These are phyloP conservation scores for Cyphotilapia sp. DNA, from an alignment of 2,113 vertebrate genomes.

Conservation along the genomic window DNA sequence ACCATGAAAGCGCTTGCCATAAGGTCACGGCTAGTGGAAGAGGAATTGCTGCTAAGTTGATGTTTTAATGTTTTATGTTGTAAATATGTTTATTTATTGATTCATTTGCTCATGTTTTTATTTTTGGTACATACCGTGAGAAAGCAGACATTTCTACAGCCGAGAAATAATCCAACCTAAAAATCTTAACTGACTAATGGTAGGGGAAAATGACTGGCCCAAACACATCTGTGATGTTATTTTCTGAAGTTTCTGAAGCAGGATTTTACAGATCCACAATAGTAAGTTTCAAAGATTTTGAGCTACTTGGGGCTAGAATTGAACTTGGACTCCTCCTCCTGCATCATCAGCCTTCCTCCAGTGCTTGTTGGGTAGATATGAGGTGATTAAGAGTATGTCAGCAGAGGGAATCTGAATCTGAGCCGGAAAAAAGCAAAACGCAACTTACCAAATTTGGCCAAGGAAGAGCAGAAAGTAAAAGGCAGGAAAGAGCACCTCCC, in stretches of 20 bases:
- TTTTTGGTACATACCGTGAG: not conserved
- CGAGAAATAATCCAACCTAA: not conserved
- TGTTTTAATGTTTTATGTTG: not conserved
- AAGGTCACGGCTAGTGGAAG: not conserved
- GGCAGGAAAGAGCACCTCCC: constrained; percentile 70
- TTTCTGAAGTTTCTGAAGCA: not conserved
- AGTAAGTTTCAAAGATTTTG: not conserved
- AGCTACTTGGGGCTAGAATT: not conserved
- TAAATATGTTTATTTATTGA: not conserved
- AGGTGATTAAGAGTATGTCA: constrained; percentile 50
- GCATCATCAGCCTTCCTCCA: constrained; percentile 5
- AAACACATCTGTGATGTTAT: not conserved
- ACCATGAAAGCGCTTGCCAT: not conserved
- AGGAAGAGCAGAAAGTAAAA: constrained; percentile 58
- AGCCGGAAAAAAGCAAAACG: constrained; percentile 32
- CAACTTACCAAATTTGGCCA: constrained; percentile 42
- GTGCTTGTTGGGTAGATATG: not conserved
- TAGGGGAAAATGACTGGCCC: not conserved
- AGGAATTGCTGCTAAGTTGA: not conserved
- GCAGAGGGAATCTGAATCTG: constrained; percentile 38
- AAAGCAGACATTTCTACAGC: not conserved
- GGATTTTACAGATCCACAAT: not conserved
- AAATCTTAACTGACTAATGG: not conserved
- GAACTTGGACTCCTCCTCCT: constrained; percentile 3
- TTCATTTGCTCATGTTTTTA: not conserved